These are phyloP conservation scores for Mamestra configurata DNA, from an alignment of 1,140 invertebrate species.

Conservation along the genomic window DNA sequence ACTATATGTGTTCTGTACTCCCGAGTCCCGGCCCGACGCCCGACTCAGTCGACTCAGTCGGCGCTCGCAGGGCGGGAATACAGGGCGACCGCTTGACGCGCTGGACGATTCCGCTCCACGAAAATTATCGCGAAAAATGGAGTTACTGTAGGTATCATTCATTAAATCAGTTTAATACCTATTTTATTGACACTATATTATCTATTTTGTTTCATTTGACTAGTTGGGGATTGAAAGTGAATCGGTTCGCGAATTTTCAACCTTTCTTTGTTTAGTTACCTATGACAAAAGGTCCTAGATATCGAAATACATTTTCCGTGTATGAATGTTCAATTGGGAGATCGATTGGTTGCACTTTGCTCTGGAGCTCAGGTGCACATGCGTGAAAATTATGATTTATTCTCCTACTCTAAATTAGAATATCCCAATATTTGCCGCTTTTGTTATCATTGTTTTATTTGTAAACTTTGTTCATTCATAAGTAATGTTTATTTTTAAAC, in stretches of 20 bases:
- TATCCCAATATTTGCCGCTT: not conserved
- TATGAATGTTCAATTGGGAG: constrained; percentile 30
- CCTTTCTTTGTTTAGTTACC: constrained; percentile 37
- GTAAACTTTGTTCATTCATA: not conserved
- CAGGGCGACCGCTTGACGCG: constrained; percentile 25
- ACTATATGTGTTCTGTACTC: too few relatives aligned
- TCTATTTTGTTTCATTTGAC: not conserved
- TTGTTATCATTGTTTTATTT: not conserved
- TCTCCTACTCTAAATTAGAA: not conserved
- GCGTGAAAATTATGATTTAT: not conserved
- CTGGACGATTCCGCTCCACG: not conserved
- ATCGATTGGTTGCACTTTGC: constrained; percentile 32
- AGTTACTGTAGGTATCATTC: constrained; percentile 31
- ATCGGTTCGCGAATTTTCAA: not conserved
- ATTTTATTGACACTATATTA: not conserved
- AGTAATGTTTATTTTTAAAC: too few relatives aligned
- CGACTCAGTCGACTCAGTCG: constrained; percentile 28
- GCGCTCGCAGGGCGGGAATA: constrained; percentile 43
- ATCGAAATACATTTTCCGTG: constrained; percentile 22
- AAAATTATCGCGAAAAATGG: constrained; percentile 41
- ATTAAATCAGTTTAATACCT: not conserved
- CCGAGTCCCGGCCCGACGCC: constrained; percentile 30
- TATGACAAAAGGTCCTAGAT: constrained; percentile 38
- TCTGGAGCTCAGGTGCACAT: constrained; percentile 1
- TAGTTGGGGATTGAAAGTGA: not conserved